Evolutionary conservation across 1,140 invertebrate genomes (phyloP).

Genomic region (Homarus americanus): DNA sequence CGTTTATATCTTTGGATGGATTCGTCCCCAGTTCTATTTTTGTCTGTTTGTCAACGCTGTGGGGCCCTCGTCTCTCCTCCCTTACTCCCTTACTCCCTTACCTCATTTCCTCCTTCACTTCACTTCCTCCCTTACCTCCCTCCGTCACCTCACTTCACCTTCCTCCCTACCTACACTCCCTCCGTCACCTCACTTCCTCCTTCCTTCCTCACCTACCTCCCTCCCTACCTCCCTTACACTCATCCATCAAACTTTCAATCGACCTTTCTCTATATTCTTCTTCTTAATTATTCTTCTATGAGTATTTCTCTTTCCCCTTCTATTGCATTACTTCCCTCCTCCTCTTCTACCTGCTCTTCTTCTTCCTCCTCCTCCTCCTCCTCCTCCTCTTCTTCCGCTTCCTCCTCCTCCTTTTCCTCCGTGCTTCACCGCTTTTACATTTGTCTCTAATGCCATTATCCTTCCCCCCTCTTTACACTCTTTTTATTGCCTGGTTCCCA

Average conservation of each 20-base stretch:
- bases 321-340: slow-evolving; percentile 8
- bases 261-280: too few species aligned
- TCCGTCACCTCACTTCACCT: neutral
- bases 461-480: neutral
- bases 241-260: too few species aligned
- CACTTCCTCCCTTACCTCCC: neutral
- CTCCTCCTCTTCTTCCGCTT: neutral
- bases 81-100: neutral
- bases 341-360: neutral
- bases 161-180: too few species aligned
- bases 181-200: too few species aligned
- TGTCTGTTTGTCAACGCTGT: too few species aligned
- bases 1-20: neutral
- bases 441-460: neutral
- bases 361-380: neutral
- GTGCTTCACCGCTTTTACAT: neutral
- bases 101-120: too few species aligned
- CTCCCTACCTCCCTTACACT: too few species aligned
- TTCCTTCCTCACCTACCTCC: too few species aligned
- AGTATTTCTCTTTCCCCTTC: slow-evolving; percentile 5
- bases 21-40: neutral
- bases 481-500: neutral
- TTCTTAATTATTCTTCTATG: slow-evolving; percentile 10
- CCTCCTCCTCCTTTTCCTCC: too few species aligned
- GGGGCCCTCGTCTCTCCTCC: too few species aligned